Conservation (phyloP, 2,888 invertebrate species). For the Dromius quadrimaculatus region DNA sequence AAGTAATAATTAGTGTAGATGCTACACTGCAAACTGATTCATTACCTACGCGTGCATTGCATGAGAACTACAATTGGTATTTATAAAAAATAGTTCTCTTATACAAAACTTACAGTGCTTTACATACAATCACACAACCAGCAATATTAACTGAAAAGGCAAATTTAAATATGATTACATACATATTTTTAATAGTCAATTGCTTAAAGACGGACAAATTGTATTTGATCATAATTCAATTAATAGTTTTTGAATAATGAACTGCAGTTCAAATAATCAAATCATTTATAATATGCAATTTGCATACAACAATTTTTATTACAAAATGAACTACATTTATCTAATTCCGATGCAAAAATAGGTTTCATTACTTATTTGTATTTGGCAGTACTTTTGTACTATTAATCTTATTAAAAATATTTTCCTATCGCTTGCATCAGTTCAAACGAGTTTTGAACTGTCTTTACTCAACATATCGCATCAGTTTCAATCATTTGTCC, state of each 20-base stretch:
- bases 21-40: conserved; percentile 49
- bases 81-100: conserved; percentile 51
- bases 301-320: not conserved
- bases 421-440: not conserved
- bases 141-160: conserved; percentile 32
- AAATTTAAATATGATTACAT: conserved; percentile 42
- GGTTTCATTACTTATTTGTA: conserved; percentile 22
- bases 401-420: conserved; percentile 17
- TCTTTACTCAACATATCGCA: not conserved
- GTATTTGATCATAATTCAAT: conserved; percentile 4
- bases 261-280: not conserved
- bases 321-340: conserved; percentile 11
- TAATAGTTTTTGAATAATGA: not conserved
- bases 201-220: conserved; percentile 47
- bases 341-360: conserved; percentile 31
- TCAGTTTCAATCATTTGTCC: conserved; percentile 29
- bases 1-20: conserved; percentile 52
- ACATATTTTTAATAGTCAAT: conserved; percentile 18
- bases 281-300: not conserved
- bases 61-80: conserved; percentile 46
- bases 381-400: conserved; percentile 43
- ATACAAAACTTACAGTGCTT: conserved; percentile 46
- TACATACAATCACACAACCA: conserved; percentile 35
- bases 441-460: conserved; percentile 10
- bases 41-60: conserved; percentile 32